These are phyloP conservation scores for Aulostomus chinensis DNA, from an alignment of 2,797 vertebrate genomes.

Conservation along the genomic window DNA sequence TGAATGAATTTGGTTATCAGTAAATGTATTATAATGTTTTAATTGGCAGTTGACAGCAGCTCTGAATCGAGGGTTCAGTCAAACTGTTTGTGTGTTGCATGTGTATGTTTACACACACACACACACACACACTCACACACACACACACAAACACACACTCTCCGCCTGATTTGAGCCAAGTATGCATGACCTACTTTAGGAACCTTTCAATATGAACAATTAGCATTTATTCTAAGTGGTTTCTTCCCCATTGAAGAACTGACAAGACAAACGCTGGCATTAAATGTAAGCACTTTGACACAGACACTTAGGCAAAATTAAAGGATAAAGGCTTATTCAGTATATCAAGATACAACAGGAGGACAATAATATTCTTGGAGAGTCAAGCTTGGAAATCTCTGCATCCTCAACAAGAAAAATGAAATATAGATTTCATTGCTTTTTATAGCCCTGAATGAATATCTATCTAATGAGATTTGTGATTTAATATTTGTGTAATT, in stretches of 20 bases:
- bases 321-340: conserved; percentile 69
- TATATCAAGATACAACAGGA: conserved; percentile 43
- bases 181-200: conserved; percentile 75
- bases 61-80: conserved; percentile 23
- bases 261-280: conserved; percentile 47
- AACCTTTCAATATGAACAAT: conserved; percentile 75
- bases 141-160: conserved; percentile 31
- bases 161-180: conserved; percentile 69
- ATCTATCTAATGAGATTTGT: conserved; percentile 29
- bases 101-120: conserved; percentile 8
- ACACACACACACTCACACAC: conserved; percentile 4
- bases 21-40: conserved; percentile 9
- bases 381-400: conserved; percentile 13
- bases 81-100: neutral
- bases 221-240: conserved; percentile 59
- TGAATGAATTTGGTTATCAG: conserved; percentile 15
- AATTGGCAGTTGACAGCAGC: neutral
- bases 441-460: conserved; percentile 56
- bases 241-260: conserved; percentile 47
- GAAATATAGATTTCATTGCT: conserved; percentile 53
- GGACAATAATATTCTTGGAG: conserved; percentile 36
- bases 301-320: conserved; percentile 60
- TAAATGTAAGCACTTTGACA: conserved; percentile 53
- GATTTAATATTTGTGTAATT: conserved; percentile 35
- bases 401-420: conserved; percentile 36